Conservation (phyloP, 2,113 vertebrate species). For the Oostethus manadensis region DNA sequence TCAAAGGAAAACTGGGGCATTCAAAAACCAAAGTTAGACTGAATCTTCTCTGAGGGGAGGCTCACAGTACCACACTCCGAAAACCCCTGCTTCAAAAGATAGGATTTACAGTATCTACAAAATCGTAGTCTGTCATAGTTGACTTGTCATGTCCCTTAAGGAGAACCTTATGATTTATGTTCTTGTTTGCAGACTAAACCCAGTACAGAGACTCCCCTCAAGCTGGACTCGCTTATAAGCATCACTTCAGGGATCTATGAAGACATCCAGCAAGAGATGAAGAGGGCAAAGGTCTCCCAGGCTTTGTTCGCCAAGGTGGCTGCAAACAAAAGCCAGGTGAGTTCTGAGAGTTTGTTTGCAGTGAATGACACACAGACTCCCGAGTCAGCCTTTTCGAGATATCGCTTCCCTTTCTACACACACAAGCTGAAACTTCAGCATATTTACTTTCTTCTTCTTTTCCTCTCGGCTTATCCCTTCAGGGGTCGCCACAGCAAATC, state of each 20-base stretch:
- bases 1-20: no score
- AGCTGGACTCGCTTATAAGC: conserved; percentile 90
- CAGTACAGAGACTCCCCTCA: conserved; percentile 67
- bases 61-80: no score
- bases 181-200: background rate
- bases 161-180: background rate
- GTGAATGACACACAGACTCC: background rate
- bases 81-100: no score
- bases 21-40: no score
- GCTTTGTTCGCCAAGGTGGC: conserved; percentile 98
- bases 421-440: no score
- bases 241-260: conserved; percentile 97
- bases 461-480: no score
- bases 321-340: conserved; percentile 99
- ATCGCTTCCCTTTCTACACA: background rate
- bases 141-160: no score
- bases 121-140: no score
- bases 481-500: no score
- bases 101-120: background rate
- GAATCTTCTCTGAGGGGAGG: no score
- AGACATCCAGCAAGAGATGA: conserved; percentile 99
- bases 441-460: no score
- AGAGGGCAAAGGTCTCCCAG: conserved; percentile 98
- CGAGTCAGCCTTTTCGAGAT: no score
- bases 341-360: conserved; percentile 18